Percentiles rank a stretch among this genome's conserved stretches.
These are phyloP conservation scores for Palythoa grandiflora DNA, from an alignment of 92 coral and sea anemone species.

Conservation along the genomic window DNA sequence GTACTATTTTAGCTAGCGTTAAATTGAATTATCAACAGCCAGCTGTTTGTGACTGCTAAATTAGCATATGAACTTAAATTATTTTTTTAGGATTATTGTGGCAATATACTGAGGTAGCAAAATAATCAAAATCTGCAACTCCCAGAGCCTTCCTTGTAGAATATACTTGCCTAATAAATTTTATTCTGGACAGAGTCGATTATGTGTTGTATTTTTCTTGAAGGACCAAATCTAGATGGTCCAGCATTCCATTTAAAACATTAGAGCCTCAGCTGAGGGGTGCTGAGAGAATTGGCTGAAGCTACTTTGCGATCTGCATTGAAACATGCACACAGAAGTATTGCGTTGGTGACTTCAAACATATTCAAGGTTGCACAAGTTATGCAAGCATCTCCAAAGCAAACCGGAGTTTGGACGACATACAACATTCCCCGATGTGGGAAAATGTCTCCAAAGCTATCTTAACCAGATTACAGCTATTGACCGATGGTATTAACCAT, in stretches of 20 bases:
- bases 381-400: constrained; percentile 11
- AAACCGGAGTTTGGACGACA: neutral
- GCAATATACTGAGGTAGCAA: too few species aligned
- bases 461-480: neutral
- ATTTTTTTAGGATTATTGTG: too few species aligned
- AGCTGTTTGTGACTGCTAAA: neutral
- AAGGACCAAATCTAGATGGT: neutral
- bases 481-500: constrained; percentile 47
- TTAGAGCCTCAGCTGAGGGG: neutral
- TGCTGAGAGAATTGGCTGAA: neutral
- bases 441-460: neutral
- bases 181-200: too few species aligned
- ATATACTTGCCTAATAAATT: too few species aligned
- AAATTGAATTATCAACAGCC: neutral
- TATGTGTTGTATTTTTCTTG: neutral
- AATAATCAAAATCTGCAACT: too few species aligned
- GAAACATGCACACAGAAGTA: neutral
- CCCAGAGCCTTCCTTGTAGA: too few species aligned
- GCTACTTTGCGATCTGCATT: neutral
- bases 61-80: too few species aligned
- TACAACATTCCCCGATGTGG: constrained; percentile 52
- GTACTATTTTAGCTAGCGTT: neutral
- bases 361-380: constrained; percentile 41
- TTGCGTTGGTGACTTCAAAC: neutral
- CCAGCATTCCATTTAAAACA: neutral